Evolutionary conservation across 2,113 vertebrate genomes (phyloP), one percentile per base, ranked within the genome.

Genomic region (Polypterus senegalus): DNA sequence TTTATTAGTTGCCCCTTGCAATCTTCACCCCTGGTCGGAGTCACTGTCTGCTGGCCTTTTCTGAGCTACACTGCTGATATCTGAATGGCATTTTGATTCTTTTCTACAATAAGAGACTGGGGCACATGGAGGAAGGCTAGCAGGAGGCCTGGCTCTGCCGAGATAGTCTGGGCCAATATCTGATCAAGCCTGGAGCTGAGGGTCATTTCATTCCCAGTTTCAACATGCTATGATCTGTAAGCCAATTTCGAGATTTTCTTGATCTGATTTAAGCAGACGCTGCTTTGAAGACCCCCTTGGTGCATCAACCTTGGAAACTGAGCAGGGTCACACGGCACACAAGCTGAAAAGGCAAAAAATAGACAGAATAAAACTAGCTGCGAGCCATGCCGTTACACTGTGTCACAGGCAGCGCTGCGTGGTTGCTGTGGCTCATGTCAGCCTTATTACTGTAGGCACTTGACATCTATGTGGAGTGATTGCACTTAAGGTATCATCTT

Each of bases 101-200:
- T 81, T 78, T 66, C 67, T 71, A 67, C 76, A 77, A 82, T 81
- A 78, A 78, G 77, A 81, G 80, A 79, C 76, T 61, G 67, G 71
- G 76, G 81, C 79, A 81, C 73, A 73, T 70, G 69, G 83, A 83
- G 82, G 81, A 48, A 57, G 81, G 74, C 78, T 73, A 78, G 80
- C 78, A 76, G 82, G 78, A 80, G 78, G 82, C 77, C 69, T 64
- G 73, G 68, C 70, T 77, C 81, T 73, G 70, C 71, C 71, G 76
- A 77, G 75, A 81, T 80, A 78, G 79, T 78, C 85, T 84, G 78
- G 83, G 80, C 82, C 76, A 83, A 81, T 79, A 84, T 86, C 80
- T 66, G 73, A 82, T 84, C 77, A 79, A 80, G 82, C 80, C 82
- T 79, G 27, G 76, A 81, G 81, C 80, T 80, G 74, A 79, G 47